Conservation (phyloP, 2,113 vertebrate species). For the Harpagus bidentatus region DNA sequence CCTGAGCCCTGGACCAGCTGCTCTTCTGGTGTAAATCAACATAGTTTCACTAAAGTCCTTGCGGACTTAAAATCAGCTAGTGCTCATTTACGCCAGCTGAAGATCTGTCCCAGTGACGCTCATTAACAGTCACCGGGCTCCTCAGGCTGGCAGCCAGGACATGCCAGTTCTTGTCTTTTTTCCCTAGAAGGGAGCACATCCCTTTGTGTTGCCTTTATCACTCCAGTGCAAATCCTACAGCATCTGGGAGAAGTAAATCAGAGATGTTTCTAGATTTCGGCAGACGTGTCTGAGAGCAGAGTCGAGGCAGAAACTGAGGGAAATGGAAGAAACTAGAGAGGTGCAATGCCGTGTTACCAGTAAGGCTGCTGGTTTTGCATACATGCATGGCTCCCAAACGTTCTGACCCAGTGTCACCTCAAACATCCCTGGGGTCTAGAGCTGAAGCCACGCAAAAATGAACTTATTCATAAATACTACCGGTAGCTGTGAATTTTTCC, state of each 20-base stretch:
- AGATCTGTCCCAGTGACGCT: background rate
- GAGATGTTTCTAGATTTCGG: background rate
- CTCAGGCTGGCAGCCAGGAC: background rate
- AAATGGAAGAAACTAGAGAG: background rate
- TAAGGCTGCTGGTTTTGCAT: background rate
- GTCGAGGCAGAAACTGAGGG: background rate
- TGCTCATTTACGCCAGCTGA: background rate
- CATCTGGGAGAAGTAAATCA: background rate
- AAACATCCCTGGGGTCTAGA: accelerated
- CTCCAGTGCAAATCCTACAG: background rate
- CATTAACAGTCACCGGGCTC: background rate
- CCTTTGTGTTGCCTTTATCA: background rate
- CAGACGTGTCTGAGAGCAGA: background rate
- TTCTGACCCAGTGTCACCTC: background rate
- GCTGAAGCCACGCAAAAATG: background rate
- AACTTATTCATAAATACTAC: background rate
- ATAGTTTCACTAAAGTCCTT: accelerated
- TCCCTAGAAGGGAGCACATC: background rate
- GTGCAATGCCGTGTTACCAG: background rate
- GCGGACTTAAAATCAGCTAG: background rate
- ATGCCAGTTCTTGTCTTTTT: background rate
- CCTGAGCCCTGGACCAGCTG: background rate
- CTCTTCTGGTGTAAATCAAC: background rate
- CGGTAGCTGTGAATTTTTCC: background rate
- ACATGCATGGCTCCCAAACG: accelerated